phyloP scores from a whole-genome alignment of 1,140 invertebrate species.

The Dendrolimus punctatus region DNA sequence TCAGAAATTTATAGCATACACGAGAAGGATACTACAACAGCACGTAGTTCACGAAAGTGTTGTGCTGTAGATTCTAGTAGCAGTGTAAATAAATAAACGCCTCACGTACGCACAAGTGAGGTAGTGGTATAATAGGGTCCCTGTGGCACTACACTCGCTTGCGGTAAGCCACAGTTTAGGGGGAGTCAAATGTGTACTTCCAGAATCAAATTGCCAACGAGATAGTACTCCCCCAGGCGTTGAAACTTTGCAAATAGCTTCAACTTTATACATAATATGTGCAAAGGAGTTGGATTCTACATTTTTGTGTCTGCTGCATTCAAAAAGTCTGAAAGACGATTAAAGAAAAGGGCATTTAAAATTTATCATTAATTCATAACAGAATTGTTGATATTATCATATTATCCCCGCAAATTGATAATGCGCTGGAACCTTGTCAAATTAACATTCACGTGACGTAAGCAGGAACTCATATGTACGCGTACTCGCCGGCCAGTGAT shows the following conservation, averaged over 20 bases:
- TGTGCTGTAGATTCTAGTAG: slow-evolving; percentile 17
- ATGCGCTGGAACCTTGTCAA: too few species aligned
- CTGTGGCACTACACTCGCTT: slow-evolving; percentile 25
- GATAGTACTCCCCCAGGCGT: slow-evolving; percentile 16
- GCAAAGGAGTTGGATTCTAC: too few species aligned
- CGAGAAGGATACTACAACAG: slow-evolving; percentile 12
- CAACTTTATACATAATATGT: not conserved
- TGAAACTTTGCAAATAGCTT: slow-evolving; percentile 13
- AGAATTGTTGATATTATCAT: too few species aligned
- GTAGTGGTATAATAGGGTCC: slow-evolving; percentile 44
- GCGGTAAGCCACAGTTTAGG: slow-evolving; percentile 31
- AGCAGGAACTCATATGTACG: too few species aligned
- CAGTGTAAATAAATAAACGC: slow-evolving; percentile 29
- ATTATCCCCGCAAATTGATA: too few species aligned
- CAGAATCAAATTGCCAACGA: slow-evolving; percentile 35
- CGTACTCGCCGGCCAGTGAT: too few species aligned
- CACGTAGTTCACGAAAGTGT: slow-evolving; percentile 16
- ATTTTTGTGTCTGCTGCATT: too few species aligned
- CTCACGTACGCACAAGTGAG: slow-evolving; percentile 30
- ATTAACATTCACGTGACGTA: too few species aligned
- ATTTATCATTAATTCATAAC: too few species aligned
- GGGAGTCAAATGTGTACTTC: slow-evolving; percentile 19
- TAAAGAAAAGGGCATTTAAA: too few species aligned
- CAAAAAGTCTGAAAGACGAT: too few species aligned
- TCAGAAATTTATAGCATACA: slow-evolving; percentile 14